phyloP scores from a whole-genome alignment of 2,888 invertebrate species.

The Platypus cylindrus region DNA sequence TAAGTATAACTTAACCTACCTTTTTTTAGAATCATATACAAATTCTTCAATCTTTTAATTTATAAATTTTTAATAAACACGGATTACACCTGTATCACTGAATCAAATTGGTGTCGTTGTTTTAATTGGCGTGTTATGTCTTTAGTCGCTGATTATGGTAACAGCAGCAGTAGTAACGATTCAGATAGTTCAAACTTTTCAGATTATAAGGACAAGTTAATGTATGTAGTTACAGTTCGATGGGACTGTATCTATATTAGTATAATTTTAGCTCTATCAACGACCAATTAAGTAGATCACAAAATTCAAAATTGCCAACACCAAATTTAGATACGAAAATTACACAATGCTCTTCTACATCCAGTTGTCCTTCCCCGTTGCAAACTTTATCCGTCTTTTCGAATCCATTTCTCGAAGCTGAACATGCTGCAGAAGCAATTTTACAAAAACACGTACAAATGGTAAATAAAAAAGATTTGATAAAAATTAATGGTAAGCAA shows the following conservation, averaged over 20 bases:
- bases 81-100: too few relatives aligned
- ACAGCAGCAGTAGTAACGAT: conserved; percentile 39
- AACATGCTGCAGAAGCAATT: conserved; percentile 73
- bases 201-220: conserved; percentile 28
- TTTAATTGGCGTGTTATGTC: conserved; percentile 35
- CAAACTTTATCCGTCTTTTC: conserved; percentile 78
- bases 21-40: too few relatives aligned
- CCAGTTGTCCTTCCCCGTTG: too few relatives aligned
- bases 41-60: too few relatives aligned
- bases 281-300: too few relatives aligned
- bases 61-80: too few relatives aligned
- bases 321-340: conserved; percentile 32
- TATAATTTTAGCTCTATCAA: conserved; percentile 30
- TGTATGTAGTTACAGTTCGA: conserved; percentile 26
- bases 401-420: conserved; percentile 77
- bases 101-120: too few relatives aligned
- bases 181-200: conserved; percentile 35
- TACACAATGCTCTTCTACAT: too few relatives aligned
- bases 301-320: not conserved
- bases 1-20: too few relatives aligned
- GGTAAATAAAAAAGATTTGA: conserved; percentile 59
- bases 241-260: conserved; percentile 8
- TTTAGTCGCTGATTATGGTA: conserved; percentile 54
- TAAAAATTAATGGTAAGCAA: conserved; percentile 52
- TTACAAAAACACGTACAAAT: conserved; percentile 80